These are phyloP conservation scores for Neoitamus cyanurus DNA, from an alignment of 2,888 invertebrate genomes.

Conservation along the genomic window DNA sequence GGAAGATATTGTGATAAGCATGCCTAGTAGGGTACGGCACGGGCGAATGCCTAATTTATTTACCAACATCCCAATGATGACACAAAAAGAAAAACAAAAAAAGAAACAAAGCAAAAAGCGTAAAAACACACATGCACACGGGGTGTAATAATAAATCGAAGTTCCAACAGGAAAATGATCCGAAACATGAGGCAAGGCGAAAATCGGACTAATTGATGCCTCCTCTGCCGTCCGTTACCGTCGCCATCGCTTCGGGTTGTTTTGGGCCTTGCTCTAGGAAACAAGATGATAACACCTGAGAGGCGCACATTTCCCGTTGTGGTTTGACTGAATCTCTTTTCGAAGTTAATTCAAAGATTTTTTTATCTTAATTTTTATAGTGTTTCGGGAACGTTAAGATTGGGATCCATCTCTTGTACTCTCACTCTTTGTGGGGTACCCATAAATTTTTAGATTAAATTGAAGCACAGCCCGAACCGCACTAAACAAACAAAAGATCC, in stretches of 20 bases:
- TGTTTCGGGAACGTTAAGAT: not conserved
- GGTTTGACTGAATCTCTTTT: not conserved
- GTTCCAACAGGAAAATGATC: not conserved
- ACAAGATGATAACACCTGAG: not conserved
- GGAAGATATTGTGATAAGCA: not conserved
- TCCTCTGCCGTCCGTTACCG: not conserved
- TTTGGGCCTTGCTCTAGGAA: not conserved
- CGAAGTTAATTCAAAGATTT: not conserved
- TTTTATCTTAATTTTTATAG: conserved; percentile 11
- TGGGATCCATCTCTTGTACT: not conserved
- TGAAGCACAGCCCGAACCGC: not conserved
- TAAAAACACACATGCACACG: not conserved
- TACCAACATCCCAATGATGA: not conserved
- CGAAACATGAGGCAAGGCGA: not conserved
- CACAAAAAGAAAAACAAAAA: not conserved
- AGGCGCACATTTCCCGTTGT: not conserved
- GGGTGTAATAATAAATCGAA: not conserved
- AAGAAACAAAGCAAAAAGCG: not conserved
- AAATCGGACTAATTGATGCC: conserved; percentile 36
- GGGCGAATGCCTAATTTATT: not conserved
- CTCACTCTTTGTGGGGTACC: conserved; percentile 23
- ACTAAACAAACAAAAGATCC: not conserved
- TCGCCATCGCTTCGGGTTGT: not conserved
- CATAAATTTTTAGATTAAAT: conserved; percentile 39
- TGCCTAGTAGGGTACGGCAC: not conserved